Percentiles rank a stretch among this genome's conserved stretches.
Evolutionary conservation across 2,797 vertebrate species (phyloP).

Genomic region (Gymnopithys bicolor): DNA sequence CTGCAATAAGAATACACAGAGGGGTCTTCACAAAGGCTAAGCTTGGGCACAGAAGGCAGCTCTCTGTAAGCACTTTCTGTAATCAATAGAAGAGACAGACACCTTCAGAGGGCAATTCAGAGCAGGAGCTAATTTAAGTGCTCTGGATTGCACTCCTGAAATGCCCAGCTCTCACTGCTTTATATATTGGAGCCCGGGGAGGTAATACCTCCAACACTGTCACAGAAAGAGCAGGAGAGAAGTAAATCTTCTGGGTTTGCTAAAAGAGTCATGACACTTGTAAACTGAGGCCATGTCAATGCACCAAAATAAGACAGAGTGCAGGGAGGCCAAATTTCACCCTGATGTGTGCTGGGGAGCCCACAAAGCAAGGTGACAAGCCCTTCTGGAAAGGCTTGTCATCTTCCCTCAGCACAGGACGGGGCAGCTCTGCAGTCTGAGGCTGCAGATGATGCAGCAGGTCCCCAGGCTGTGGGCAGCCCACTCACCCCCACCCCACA

Average conservation of each 20-base stretch:
- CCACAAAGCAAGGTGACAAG: not conserved
- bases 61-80: not conserved
- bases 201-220: not conserved
- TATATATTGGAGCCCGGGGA: not conserved
- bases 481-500: accelerated
- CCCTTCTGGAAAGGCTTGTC: not conserved
- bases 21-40: not conserved
- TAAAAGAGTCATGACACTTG: not conserved
- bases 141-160: not conserved
- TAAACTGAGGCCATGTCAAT: not conserved
- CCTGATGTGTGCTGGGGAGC: not conserved
- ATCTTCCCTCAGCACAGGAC: not conserved
- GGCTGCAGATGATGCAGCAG: not conserved
- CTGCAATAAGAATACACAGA: not conserved
- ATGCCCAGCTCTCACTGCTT: not conserved
- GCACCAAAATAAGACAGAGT: not conserved
- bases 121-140: constrained; percentile 30
- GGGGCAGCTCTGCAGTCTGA: not conserved
- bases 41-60: not conserved
- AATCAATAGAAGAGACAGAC: constrained; percentile 4
- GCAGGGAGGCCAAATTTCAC: not conserved
- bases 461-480: not conserved
- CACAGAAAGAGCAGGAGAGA: not conserved
- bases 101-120: constrained; percentile 20
- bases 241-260: not conserved